These are phyloP conservation scores for Trisateles emortualis DNA, from an alignment of 2,888 invertebrate genomes.

Conservation along the genomic window DNA sequence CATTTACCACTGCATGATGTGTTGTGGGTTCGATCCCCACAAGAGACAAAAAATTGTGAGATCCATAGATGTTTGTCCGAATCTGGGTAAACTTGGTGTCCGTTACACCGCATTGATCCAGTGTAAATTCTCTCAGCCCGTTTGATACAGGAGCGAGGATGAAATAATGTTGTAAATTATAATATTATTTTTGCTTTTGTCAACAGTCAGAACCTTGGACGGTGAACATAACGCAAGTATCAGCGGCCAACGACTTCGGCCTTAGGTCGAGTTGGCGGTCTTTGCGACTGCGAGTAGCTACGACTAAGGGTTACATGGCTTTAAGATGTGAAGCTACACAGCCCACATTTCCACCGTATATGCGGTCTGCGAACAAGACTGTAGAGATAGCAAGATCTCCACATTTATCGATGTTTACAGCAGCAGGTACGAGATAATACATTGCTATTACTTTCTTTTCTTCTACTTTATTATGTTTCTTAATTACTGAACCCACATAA, in stretches of 20 bases:
- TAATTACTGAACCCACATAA: too few species aligned
- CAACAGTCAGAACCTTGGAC: constrained; percentile 73
- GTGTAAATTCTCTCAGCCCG: too few species aligned
- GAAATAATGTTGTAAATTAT: not conserved
- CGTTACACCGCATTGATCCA: too few species aligned
- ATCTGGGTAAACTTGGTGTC: too few species aligned
- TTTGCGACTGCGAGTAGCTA: constrained; percentile 65
- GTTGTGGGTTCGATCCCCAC: too few species aligned
- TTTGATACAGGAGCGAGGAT: too few species aligned
- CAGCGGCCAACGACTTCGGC: constrained; percentile 66
- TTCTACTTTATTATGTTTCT: not conserved
- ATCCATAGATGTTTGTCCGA: too few species aligned
- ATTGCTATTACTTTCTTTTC: not conserved
- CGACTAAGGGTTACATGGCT: constrained; percentile 56
- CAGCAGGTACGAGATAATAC: constrained; percentile 65
- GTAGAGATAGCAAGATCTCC: constrained; percentile 74
- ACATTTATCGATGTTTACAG: constrained; percentile 78
- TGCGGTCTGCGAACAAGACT: constrained; percentile 62
- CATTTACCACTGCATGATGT: too few species aligned
- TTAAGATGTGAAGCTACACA: constrained; percentile 78
- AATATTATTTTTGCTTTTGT: constrained; percentile 4
- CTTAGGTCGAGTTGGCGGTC: constrained; percentile 76
- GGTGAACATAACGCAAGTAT: constrained; percentile 72
- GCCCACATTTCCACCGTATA: constrained; percentile 70
- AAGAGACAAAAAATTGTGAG: too few species aligned